Conservation (phyloP, 2,797 vertebrate species). For the Setipinna tenuifilis region DNA sequence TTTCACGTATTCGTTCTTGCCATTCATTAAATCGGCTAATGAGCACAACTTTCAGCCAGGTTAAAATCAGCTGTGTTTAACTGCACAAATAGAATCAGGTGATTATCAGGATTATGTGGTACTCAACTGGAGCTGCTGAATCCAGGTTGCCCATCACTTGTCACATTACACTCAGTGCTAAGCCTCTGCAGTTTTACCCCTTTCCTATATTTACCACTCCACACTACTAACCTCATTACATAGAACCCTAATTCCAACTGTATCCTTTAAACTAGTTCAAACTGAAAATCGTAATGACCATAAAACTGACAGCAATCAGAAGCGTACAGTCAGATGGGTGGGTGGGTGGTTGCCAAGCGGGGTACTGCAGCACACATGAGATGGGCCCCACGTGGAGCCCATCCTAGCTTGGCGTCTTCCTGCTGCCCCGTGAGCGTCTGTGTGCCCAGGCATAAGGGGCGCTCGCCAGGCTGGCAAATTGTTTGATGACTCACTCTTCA, state of each 20-base stretch:
- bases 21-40: no score
- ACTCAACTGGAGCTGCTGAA: no score
- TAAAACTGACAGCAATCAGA: neutral
- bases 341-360: neutral
- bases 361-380: neutral
- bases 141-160: no score
- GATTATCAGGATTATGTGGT: no score
- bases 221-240: neutral
- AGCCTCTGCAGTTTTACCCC: neutral
- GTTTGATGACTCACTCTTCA: constrained; percentile 54
- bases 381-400: neutral
- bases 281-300: neutral
- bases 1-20: no score
- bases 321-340: neutral
- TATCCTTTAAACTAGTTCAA: neutral
- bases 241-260: neutral
- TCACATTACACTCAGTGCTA: neutral
- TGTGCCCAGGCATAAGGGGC: constrained; percentile 43
- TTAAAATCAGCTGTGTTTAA: no score
- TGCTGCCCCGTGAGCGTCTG: constrained; percentile 13
- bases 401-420: neutral
- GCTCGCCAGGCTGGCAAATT: constrained; percentile 45
- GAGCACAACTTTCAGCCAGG: no score
- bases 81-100: no score
- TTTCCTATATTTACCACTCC: neutral